Conservation (phyloP, 2,113 vertebrate species). For the Syrrhaptes paradoxus region DNA sequence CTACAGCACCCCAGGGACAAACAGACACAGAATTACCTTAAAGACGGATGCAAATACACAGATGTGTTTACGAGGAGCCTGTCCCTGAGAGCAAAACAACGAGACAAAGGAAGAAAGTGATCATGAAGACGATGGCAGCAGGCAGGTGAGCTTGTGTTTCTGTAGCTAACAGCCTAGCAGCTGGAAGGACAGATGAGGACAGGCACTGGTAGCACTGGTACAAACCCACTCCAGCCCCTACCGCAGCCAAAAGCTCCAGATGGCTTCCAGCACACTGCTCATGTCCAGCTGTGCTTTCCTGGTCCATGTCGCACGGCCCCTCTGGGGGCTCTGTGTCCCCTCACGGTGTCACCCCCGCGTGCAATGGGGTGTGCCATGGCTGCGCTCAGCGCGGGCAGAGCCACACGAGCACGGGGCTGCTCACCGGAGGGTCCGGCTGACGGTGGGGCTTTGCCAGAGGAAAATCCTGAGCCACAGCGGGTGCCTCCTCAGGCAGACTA, state of each 20-base stretch:
- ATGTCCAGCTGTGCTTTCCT: neutral
- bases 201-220: neutral
- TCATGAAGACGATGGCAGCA: slow-evolving; percentile 1
- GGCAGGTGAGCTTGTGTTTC: neutral
- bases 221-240: neutral
- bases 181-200: neutral
- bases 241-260: neutral
- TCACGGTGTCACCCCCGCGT: fast-evolving
- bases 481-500: neutral
- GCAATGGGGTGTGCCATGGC: neutral
- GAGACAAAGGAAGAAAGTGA: slow-evolving; percentile 55
- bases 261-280: neutral
- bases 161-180: neutral
- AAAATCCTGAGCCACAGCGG: neutral
- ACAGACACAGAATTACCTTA: slow-evolving; percentile 70
- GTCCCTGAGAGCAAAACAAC: slow-evolving; percentile 67
- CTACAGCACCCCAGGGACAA: slow-evolving; percentile 16
- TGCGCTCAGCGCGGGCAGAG: neutral
- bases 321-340: neutral
- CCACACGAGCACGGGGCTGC: neutral
- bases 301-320: neutral
- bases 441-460: neutral
- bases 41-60: slow-evolving; percentile 66
- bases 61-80: slow-evolving; percentile 68
- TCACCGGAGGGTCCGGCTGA: no score